These are phyloP conservation scores for Dallia pectoralis DNA, from an alignment of 2,797 vertebrate species.

Conservation along the genomic window DNA sequence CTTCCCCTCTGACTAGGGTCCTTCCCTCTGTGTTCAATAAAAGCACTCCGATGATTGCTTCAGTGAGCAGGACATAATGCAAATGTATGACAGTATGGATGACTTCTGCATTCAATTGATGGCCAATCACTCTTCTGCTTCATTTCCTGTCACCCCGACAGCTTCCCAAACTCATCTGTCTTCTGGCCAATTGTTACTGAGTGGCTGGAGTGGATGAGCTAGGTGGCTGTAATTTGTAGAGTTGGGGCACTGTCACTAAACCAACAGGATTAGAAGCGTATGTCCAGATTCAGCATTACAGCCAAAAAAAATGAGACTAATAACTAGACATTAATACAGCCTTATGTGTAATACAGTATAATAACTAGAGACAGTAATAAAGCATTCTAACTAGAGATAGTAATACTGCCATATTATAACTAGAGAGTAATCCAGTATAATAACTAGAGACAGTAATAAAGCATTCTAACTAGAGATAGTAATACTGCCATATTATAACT, in stretches of 20 bases:
- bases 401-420: no score
- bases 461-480: no score
- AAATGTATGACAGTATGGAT: slow-evolving; percentile 53
- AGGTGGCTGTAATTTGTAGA: slow-evolving; percentile 59
- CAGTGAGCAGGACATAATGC: slow-evolving; percentile 16
- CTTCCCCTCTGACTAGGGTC: slow-evolving; percentile 15
- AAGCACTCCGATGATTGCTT: slow-evolving; percentile 24
- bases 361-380: slow-evolving; percentile 4
- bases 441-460: no score
- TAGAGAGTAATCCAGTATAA: no score
- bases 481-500: no score
- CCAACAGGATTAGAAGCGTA: slow-evolving; percentile 17
- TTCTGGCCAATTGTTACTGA: slow-evolving; percentile 27
- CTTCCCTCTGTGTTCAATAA: slow-evolving; percentile 18
- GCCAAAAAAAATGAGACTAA: no score
- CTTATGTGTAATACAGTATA: no score
- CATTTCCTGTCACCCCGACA: slow-evolving; percentile 39
- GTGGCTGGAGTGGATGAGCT: slow-evolving; percentile 42
- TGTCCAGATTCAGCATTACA: not conserved
- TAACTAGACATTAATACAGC: no score
- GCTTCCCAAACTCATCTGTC: slow-evolving; percentile 6
- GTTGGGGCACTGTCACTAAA: slow-evolving; percentile 64
- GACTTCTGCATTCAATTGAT: slow-evolving; percentile 20
- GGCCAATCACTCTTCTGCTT: slow-evolving; percentile 14
- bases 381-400: not conserved